phyloP scores from a whole-genome alignment of 35 echinoderm and acorn worm species.

The Anneissia japonica region DNA sequence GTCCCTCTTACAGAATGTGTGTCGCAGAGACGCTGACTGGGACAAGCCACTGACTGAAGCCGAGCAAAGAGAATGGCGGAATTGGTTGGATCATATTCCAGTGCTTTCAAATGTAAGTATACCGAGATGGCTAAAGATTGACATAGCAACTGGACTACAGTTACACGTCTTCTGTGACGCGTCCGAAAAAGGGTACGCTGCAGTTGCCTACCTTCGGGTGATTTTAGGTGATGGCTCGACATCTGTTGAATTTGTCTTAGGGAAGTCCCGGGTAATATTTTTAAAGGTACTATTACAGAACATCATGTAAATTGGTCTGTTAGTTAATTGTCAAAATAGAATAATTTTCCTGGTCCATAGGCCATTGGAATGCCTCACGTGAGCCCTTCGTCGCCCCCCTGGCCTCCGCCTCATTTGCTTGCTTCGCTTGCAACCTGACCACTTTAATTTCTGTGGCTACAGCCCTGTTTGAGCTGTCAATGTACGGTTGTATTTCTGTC shows the following conservation, averaged over 20 bases:
- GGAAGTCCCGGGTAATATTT: constrained; percentile 38
- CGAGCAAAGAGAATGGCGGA: not conserved
- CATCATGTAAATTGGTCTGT: no score
- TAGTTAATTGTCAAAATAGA: no score
- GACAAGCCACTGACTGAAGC: constrained; percentile 25
- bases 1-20: constrained; percentile 11
- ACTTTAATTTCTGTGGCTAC: no score
- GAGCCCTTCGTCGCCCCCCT: no score
- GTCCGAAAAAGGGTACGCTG: constrained; percentile 29
- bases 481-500: no score
- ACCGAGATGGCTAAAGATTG: constrained; percentile 13
- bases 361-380: no score
- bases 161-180: constrained; percentile 53
- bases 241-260: not conserved
- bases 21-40: constrained; percentile 12
- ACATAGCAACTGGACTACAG: not conserved
- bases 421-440: no score
- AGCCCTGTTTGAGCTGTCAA: no score
- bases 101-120: constrained; percentile 15
- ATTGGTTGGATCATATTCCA: not conserved
- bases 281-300: no score
- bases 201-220: constrained; percentile 23
- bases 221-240: not conserved
- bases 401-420: no score
- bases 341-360: no score